phyloP scores from a whole-genome alignment of 2,113 vertebrate species.

The Odocoileus virginianus region DNA sequence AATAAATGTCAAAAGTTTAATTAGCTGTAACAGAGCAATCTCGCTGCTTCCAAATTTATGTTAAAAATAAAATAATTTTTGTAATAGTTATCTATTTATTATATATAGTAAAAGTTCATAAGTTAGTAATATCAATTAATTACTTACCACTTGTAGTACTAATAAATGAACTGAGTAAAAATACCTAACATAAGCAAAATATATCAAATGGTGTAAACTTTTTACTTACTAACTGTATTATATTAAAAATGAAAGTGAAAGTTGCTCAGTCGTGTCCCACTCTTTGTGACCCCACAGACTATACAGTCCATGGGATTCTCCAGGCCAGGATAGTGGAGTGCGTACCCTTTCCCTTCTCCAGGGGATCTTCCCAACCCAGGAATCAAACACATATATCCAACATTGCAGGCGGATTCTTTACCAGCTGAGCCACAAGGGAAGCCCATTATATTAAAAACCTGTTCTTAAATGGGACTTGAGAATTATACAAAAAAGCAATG shows the following conservation, averaged over 20 bases:
- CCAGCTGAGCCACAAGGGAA: neutral
- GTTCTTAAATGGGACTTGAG: neutral
- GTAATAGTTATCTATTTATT: neutral
- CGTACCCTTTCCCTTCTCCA: neutral
- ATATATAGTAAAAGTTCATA: neutral
- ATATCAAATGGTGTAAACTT: neutral
- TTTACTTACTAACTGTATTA: neutral
- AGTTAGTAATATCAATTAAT: constrained; percentile 38
- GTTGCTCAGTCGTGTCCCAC: neutral
- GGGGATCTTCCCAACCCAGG: neutral
- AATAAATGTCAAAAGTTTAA: constrained; percentile 39
- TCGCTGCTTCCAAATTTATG: neutral
- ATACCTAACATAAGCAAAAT: neutral
- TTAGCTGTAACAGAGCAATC: neutral
- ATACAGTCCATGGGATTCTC: neutral
- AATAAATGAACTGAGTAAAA: constrained; percentile 31
- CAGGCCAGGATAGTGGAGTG: neutral
- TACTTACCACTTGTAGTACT: neutral
- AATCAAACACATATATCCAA: neutral
- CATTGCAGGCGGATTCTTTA: neutral
- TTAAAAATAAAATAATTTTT: constrained; percentile 13
- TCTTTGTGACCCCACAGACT: neutral
- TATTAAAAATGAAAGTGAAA: neutral
- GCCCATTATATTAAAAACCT: neutral
- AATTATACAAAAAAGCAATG: neutral